Conservation (phyloP, 2,888 invertebrate genomes). For the Sipha maydis region DNA sequence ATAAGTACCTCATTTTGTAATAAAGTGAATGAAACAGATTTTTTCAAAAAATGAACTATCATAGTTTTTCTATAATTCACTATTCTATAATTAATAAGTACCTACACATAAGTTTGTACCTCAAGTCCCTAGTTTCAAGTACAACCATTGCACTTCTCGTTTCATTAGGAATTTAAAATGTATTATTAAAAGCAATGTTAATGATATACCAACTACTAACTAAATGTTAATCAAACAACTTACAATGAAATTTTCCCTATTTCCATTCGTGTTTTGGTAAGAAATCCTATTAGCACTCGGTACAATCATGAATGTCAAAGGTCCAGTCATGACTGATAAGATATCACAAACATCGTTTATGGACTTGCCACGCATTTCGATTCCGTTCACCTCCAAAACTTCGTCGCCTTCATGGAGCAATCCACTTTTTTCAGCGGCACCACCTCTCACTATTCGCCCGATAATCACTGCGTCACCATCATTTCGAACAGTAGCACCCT, state of each 20-base stretch:
- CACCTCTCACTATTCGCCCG: conserved; percentile 95
- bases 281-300: conserved; percentile 72
- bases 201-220: not conserved
- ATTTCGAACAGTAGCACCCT: conserved; percentile 79
- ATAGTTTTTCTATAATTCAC: no score
- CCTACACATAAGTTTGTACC: no score
- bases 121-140: no score
- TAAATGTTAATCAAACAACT: not conserved
- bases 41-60: no score
- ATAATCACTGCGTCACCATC: conserved; percentile 96
- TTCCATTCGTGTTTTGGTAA: conserved; percentile 47
- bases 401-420: conserved; percentile 96
- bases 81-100: no score
- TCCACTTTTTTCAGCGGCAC: conserved; percentile 95
- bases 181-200: not conserved
- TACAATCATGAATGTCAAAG: conserved; percentile 88
- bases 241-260: conserved; percentile 54
- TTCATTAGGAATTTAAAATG: no score
- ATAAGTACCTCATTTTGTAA: no score
- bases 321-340: conserved; percentile 91
- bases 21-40: no score
- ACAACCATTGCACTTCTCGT: no score
- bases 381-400: conserved; percentile 94
- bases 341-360: conserved; percentile 98
- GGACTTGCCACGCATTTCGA: conserved; percentile 94